These are phyloP conservation scores for Holothuria glaberrima DNA, from an alignment of 35 echinoderm and acorn worm genomes.

Conservation along the genomic window DNA sequence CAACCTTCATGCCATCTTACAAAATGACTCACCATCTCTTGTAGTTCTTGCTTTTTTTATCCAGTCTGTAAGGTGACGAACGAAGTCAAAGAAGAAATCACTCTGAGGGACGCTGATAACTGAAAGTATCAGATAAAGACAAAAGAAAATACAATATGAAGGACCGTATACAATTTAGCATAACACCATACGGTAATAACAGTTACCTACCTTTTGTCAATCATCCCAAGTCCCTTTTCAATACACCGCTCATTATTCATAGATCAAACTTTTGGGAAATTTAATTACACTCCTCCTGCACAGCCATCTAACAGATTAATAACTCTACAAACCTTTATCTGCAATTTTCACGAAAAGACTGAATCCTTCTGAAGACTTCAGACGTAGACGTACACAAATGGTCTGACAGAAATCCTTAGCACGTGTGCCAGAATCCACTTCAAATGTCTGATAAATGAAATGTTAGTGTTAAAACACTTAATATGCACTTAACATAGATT, in stretches of 20 bases:
- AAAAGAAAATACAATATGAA: neutral
- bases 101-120: constrained; percentile 96
- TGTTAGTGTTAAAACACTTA: too few relatives aligned
- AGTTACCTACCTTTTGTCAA: too few relatives aligned
- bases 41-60: constrained; percentile 91
- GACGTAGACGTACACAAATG: constrained; percentile 70
- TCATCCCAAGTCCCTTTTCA: too few relatives aligned
- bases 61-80: constrained; percentile 96
- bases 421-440: constrained; percentile 95
- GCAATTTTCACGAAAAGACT: constrained; percentile 98
- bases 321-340: constrained; percentile 93
- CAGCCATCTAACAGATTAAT: too few relatives aligned
- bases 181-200: too few relatives aligned
- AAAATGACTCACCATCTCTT: too few relatives aligned
- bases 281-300: too few relatives aligned
- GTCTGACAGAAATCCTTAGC: constrained; percentile 95
- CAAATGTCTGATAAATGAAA: constrained; percentile 91
- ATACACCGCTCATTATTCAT: too few relatives aligned
- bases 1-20: too few relatives aligned
- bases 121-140: constrained; percentile 37
- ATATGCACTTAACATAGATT: too few relatives aligned
- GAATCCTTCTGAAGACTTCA: constrained; percentile 91
- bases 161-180: neutral
- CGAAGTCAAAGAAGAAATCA: constrained; percentile 99
- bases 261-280: too few relatives aligned